A percentile compares a stretch with the other conserved stretches of the same genome.
These are phyloP conservation scores for Pseudolaguvia tuberculata DNA, from an alignment of 2,113 vertebrate genomes.

Conservation along the genomic window DNA sequence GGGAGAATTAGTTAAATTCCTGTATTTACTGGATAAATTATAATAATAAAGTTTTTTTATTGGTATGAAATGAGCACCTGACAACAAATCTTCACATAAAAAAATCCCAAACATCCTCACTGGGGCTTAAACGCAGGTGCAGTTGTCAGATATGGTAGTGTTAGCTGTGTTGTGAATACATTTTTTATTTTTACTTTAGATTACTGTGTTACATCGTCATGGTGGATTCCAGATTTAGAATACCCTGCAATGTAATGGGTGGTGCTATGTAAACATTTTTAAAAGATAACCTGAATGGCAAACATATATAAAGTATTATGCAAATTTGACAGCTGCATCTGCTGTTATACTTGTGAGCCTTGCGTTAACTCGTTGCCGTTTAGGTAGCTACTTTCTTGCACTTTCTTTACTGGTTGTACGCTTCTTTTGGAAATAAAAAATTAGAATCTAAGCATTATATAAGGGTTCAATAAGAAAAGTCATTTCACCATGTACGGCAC, in stretches of 20 bases:
- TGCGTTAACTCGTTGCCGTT: conserved; percentile 15
- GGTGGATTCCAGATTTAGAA: conserved; percentile 43
- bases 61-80: neutral
- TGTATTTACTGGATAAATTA: conserved; percentile 13
- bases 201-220: conserved; percentile 40
- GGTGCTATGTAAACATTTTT: conserved; percentile 50
- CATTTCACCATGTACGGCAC: conserved; percentile 29
- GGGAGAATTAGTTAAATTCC: neutral
- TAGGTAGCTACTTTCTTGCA: conserved; percentile 45
- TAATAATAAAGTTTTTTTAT: neutral
- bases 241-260: conserved; percentile 43
- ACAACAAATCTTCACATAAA: conserved; percentile 16
- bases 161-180: conserved; percentile 44
- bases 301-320: conserved; percentile 33
- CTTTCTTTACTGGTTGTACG: conserved; percentile 35
- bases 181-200: conserved; percentile 34
- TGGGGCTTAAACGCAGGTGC: conserved; percentile 35
- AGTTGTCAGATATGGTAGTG: conserved; percentile 41
- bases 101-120: neutral
- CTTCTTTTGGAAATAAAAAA: conserved; percentile 25
- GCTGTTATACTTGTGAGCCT: conserved; percentile 20
- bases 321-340: conserved; percentile 43
- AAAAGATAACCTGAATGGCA: conserved; percentile 39
- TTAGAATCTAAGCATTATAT: conserved; percentile 37
- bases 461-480: conserved; percentile 23